Evolutionary conservation across 2,113 vertebrate genomes (phyloP).

Genomic region (Gopherus flavomarginatus): DNA sequence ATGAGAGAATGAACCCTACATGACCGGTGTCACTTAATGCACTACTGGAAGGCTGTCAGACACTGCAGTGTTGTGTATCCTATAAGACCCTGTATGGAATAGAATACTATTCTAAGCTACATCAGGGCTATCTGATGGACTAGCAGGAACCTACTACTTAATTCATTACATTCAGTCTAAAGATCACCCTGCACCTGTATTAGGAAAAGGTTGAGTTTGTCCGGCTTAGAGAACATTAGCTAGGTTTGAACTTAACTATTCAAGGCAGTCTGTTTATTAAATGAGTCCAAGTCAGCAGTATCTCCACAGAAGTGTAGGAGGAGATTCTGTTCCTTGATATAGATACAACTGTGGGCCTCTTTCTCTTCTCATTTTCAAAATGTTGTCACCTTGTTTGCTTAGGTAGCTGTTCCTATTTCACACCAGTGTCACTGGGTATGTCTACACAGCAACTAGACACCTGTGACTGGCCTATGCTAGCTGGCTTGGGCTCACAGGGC

Average conservation of each 20-base stretch:
- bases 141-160: neutral
- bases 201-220: neutral
- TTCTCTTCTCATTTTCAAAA: neutral
- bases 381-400: neutral
- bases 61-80: neutral
- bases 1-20: neutral
- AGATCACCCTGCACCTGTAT: neutral
- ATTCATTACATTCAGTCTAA: neutral
- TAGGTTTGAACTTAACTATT: neutral
- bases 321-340: neutral
- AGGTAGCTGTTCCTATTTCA: neutral
- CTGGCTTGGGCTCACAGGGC: neutral
- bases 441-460: neutral
- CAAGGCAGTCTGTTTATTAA: neutral
- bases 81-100: neutral
- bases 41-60: neutral
- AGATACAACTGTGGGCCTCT: fast-evolving
- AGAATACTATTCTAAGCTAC: neutral
- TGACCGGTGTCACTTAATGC: neutral
- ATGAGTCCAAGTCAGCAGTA: fast-evolving
- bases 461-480: too few species aligned
- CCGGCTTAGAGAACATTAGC: neutral
- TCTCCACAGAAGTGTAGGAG: neutral
- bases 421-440: neutral
- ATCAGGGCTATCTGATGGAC: fast-evolving